Evolutionary conservation across 2,888 invertebrate species (phyloP), one percentile per base, ranked within the genome.

Genomic region (Helleia helle): DNA sequence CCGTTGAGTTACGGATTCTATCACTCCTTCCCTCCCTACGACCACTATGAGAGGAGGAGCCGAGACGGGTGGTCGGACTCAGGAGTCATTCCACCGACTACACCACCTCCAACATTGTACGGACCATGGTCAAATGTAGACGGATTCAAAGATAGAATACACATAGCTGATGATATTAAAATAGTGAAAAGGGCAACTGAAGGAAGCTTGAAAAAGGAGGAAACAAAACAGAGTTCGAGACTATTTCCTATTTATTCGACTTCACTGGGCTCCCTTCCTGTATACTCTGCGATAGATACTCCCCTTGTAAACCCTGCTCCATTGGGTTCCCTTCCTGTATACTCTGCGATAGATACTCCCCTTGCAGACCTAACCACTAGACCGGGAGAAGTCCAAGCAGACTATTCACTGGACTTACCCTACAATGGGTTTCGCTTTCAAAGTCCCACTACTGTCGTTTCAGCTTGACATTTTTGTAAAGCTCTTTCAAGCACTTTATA

Each of bases 1-100:
- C 90, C 92, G 66, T 60, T 93, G 46, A 92, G 89, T 77, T 93
- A 93, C 61, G 93, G 93, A 12, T 86, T 92, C 37, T 93, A 93
- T 64, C 90, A 90, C 46, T 66, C 86, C 2, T 84, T 87, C 41
- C 86, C 83, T 53, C 65, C 73, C 7, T 71, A 80, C 48, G 81
- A 81, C n/a, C 75, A 80, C 52, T 77, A 70, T 40, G 85, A 85
- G 47, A 81, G 74, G 50, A 57, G 86, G 47, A 77, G 79, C 47
- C 59, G 65, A 6, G 63, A 69, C 24, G 65, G 70, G 46, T 77
- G 74, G 75, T n/a, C n/a, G n/a, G 62, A 64, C 52, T 67, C 58
- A 13, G 61, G 55, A 0, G 27, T 72, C 56, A 74, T 81, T 73
- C 62, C 85, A 51, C 56, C 66, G 1, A 65, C 66, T 0, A 52